Conservation (phyloP, 2,888 invertebrate genomes). For the Lasioglossum pauxillum region DNA sequence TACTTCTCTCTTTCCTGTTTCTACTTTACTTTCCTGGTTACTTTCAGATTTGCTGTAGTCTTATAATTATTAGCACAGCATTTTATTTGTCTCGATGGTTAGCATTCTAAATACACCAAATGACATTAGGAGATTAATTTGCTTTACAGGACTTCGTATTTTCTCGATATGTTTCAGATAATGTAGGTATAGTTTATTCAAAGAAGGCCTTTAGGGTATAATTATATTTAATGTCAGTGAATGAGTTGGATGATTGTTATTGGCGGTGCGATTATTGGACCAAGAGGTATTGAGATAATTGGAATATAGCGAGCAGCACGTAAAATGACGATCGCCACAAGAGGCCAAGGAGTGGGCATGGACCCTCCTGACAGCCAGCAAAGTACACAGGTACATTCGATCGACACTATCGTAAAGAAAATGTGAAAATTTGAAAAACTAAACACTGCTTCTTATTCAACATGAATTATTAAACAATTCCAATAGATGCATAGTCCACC, state of each 20-base stretch:
- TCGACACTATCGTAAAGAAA: neutral
- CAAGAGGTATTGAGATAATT: slow-evolving; percentile 75
- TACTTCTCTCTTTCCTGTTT: neutral
- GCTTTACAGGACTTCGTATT: neutral
- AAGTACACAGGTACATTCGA: slow-evolving; percentile 78
- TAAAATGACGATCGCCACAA: slow-evolving; percentile 88
- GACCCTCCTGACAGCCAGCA: slow-evolving; percentile 86
- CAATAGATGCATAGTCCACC: slow-evolving; percentile 82
- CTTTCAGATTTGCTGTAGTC: neutral
- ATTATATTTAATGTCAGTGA: slow-evolving; percentile 83
- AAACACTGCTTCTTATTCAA: neutral
- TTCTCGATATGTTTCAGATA: slow-evolving; percentile 80
- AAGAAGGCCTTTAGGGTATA: slow-evolving; percentile 83
- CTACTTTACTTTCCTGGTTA: neutral
- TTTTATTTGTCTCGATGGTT: neutral
- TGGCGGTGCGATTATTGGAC: slow-evolving; percentile 80
- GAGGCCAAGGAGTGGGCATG: slow-evolving; percentile 87
- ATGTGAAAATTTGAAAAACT: neutral
- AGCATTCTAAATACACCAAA: neutral
- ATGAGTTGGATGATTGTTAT: slow-evolving; percentile 81
- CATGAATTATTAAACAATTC: slow-evolving; percentile 10
- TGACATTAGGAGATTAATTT: neutral
- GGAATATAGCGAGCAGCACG: slow-evolving; percentile 75
- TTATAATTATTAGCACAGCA: slow-evolving; percentile 14
- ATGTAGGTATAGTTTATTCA: slow-evolving; percentile 83